Evolutionary conservation across 2,797 vertebrate genomes (phyloP).

Genomic region (Erpetoichthys calabaricus): DNA sequence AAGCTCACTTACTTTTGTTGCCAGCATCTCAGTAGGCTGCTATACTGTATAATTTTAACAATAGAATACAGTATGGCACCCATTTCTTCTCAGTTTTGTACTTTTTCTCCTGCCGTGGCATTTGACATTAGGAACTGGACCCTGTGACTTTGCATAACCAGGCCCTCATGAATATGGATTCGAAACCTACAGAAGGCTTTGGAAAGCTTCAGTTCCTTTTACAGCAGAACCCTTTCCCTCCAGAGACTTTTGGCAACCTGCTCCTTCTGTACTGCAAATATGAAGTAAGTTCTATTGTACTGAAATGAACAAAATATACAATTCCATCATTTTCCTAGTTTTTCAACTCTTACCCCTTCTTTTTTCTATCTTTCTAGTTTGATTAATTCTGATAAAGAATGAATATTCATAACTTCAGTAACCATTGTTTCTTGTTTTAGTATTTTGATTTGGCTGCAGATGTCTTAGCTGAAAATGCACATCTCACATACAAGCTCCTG

Average conservation of each 20-base stretch:
- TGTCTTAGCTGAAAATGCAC: slow-evolving; percentile 56
- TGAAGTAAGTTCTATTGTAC: slow-evolving; percentile 13
- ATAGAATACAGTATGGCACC: too few species aligned
- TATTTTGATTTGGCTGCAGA: slow-evolving; percentile 57
- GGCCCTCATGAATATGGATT: slow-evolving; percentile 57
- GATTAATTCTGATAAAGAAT: too few species aligned
- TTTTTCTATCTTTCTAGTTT: too few species aligned
- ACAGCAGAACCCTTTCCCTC: slow-evolving; percentile 50
- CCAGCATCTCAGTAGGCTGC: too few species aligned
- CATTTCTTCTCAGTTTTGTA: too few species aligned
- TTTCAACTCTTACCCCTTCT: too few species aligned
- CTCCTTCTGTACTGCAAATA: slow-evolving; percentile 55
- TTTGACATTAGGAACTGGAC: slow-evolving; percentile 38
- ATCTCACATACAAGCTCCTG: slow-evolving; percentile 52
- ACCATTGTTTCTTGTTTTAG: slow-evolving; percentile 19
- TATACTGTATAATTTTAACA: too few species aligned
- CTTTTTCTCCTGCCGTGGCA: too few species aligned
- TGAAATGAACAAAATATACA: neutral
- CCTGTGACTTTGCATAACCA: slow-evolving; percentile 59
- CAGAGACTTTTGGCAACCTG: slow-evolving; percentile 58
- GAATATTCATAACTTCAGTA: neutral
- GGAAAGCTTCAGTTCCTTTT: slow-evolving; percentile 56
- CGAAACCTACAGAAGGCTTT: slow-evolving; percentile 49
- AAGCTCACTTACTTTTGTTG: too few species aligned
- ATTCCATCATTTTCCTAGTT: neutral